Conservation (phyloP, 2,797 vertebrate genomes). For the Urophycis tenuis region DNA sequence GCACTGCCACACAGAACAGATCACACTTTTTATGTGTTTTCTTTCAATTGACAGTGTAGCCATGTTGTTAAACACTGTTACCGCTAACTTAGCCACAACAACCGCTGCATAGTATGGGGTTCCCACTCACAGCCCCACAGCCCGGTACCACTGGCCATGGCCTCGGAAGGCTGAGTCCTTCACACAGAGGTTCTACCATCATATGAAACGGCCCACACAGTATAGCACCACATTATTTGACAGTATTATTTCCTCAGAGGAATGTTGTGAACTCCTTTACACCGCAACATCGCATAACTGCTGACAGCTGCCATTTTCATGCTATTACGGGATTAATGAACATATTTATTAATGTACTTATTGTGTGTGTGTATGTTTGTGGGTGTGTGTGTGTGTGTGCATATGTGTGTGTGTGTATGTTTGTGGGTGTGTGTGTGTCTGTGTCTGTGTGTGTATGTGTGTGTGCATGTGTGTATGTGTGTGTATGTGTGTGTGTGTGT, state of each 20-base stretch:
- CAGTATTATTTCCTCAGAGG: background rate
- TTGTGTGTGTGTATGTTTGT: background rate
- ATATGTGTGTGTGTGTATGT: too few species aligned
- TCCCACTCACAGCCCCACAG: background rate
- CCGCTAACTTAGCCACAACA: background rate
- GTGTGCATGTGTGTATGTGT: too few species aligned
- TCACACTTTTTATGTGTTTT: background rate
- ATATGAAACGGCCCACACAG: background rate
- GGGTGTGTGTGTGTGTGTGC: too few species aligned
- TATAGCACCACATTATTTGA: background rate
- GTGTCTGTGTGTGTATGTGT: too few species aligned
- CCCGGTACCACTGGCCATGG: background rate
- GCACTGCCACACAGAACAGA: background rate
- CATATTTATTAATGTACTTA: background rate
- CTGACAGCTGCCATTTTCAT: too few species aligned
- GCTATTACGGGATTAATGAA: background rate
- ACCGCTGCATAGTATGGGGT: background rate
- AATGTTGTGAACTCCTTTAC: background rate
- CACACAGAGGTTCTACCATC: background rate
- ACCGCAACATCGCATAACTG: too few species aligned
- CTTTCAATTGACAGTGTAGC: background rate
- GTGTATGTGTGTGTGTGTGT: too few species aligned
- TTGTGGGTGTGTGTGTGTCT: too few species aligned
- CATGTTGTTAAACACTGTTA: background rate
- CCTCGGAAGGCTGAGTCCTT: background rate